Evolutionary conservation across 1,140 invertebrate species (phyloP).

Genomic region (Hylaeus volcanicus): DNA sequence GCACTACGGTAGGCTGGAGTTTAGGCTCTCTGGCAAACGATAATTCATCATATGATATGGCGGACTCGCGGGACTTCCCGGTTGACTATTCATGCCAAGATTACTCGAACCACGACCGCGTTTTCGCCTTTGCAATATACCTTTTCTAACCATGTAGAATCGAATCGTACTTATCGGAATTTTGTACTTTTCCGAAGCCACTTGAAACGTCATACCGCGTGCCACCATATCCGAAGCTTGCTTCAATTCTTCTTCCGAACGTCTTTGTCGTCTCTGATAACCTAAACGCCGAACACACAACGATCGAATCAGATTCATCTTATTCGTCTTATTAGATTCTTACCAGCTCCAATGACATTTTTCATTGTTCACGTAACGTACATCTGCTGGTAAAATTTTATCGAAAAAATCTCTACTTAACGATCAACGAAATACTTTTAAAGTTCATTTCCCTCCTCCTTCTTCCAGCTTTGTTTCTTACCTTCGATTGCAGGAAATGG

Average conservation of each 20-base stretch:
- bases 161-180: constrained; percentile 92
- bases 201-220: constrained; percentile 90
- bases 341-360: not conserved
- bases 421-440: not conserved
- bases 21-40: constrained; percentile 83
- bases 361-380: not conserved
- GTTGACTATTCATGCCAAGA: constrained; percentile 75
- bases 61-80: constrained; percentile 83
- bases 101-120: constrained; percentile 82
- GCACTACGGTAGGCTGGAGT: constrained; percentile 80
- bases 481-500: constrained; percentile 80
- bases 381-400: too few relatives aligned
- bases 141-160: constrained; percentile 91
- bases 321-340: not conserved
- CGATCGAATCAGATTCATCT: not conserved
- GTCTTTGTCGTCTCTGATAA: constrained; percentile 82
- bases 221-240: constrained; percentile 90
- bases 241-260: constrained; percentile 87
- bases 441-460: not conserved
- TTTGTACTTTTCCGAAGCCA: constrained; percentile 90
- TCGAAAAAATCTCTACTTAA: not conserved
- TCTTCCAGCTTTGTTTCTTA: constrained; percentile 47
- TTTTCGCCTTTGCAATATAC: constrained; percentile 87
- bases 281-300: constrained; percentile 61
- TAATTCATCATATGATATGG: constrained; percentile 88